Evolutionary conservation across 2,797 vertebrate genomes (phyloP).

Genomic region (Todus mexicanus): DNA sequence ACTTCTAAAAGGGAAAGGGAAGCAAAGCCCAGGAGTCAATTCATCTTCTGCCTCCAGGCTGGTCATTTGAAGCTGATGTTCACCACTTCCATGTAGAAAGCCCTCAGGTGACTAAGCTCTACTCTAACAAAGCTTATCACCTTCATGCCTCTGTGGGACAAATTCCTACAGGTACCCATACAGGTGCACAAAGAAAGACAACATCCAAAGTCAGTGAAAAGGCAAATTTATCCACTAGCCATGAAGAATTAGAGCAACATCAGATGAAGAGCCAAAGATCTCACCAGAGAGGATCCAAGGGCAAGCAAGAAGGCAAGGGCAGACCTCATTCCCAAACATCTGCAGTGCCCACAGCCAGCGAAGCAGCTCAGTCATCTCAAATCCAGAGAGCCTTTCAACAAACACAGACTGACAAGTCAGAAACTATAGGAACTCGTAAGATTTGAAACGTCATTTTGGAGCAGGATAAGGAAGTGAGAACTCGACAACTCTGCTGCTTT

Average conservation of each 20-base stretch:
- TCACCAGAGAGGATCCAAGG: background rate
- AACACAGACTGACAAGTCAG: background rate
- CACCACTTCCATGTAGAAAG: background rate
- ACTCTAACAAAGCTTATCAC: background rate
- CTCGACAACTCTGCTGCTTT: background rate
- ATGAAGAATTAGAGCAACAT: background rate
- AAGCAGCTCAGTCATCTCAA: background rate
- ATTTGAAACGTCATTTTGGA: background rate
- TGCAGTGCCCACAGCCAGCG: background rate
- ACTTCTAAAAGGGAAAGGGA: background rate
- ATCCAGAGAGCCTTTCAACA: background rate
- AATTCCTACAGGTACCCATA: background rate
- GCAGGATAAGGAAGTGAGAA: background rate
- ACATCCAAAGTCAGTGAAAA: background rate
- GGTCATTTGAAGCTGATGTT: background rate
- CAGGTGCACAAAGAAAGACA: background rate
- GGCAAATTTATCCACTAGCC: background rate
- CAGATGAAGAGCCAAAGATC: background rate
- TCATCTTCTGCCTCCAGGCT: constrained; percentile 22
- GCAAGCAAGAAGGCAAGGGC: background rate
- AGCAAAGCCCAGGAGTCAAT: background rate
- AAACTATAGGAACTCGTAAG: background rate
- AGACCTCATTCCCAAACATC: rapidly evolving
- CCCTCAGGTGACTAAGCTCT: background rate
- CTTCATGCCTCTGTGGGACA: background rate